Evolutionary conservation across 1,140 invertebrate species (phyloP).

Genomic region (Nautilus pompilius): DNA sequence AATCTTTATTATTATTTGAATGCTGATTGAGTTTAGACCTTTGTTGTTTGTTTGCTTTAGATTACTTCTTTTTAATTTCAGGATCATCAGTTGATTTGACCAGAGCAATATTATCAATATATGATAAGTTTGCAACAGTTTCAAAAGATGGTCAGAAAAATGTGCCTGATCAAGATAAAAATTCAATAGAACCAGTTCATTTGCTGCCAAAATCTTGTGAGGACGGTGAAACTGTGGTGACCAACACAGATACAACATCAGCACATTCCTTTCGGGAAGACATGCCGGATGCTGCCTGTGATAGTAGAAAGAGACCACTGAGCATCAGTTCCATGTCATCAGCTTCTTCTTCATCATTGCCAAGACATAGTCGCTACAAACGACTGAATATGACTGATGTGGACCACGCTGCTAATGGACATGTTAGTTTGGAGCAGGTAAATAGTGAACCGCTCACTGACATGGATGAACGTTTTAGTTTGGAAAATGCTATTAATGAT

Average conservation of each 20-base stretch:
- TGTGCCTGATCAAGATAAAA: slow-evolving; percentile 7
- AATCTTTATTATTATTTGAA: too few relatives aligned
- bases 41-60: too few relatives aligned
- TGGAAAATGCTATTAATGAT: slow-evolving; percentile 16
- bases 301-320: slow-evolving; percentile 62
- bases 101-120: slow-evolving; percentile 66
- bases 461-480: slow-evolving; percentile 21
- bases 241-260: too few relatives aligned
- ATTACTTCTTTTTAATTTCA: slow-evolving; percentile 53
- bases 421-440: slow-evolving; percentile 18
- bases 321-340: slow-evolving; percentile 80
- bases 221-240: too few relatives aligned
- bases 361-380: slow-evolving; percentile 32
- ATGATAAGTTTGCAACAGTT: slow-evolving; percentile 59
- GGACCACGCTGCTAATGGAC: slow-evolving; percentile 10
- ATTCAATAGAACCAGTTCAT: too few relatives aligned
- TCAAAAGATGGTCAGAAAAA: slow-evolving; percentile 12
- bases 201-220: too few relatives aligned
- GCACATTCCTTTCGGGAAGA: too few relatives aligned
- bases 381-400: slow-evolving; percentile 25
- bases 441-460: slow-evolving; percentile 21
- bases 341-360: slow-evolving; percentile 67
- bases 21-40: too few relatives aligned
- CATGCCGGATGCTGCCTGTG: slow-evolving; percentile 15
- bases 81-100: slow-evolving; percentile 66